Percentiles rank a stretch among this genome's conserved stretches.
Conservation (phyloP, 2,113 vertebrate genomes). For the Thinocorus orbignyianus region DNA sequence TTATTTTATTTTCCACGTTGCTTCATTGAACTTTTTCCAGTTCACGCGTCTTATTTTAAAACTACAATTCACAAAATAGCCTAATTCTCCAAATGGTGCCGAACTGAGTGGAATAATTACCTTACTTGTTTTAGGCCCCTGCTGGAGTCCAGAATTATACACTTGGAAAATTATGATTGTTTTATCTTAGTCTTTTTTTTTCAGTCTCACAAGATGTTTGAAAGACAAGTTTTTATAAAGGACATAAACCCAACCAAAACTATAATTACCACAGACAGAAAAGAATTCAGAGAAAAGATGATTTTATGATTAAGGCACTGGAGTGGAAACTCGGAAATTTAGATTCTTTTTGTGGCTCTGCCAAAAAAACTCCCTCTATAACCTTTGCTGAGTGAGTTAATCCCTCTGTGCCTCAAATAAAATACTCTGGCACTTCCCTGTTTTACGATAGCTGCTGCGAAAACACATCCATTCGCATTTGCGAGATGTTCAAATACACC, state of each 20-base stretch:
- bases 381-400: not conserved
- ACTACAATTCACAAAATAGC: slow-evolving; percentile 42
- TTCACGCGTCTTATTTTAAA: slow-evolving; percentile 57
- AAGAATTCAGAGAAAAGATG: not conserved
- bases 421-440: not conserved
- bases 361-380: slow-evolving; percentile 16
- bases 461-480: slow-evolving; percentile 15
- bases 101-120: slow-evolving; percentile 70
- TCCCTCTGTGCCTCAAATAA: not conserved
- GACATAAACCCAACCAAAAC: slow-evolving; percentile 26
- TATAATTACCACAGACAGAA: slow-evolving; percentile 17
- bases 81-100: slow-evolving; percentile 51
- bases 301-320: slow-evolving; percentile 29
- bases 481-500: not conserved
- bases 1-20: not conserved
- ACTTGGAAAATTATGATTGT: slow-evolving; percentile 65
- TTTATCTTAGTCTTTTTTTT: slow-evolving; percentile 3
- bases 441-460: not conserved
- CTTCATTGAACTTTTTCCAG: slow-evolving; percentile 54
- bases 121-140: slow-evolving; percentile 50
- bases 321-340: slow-evolving; percentile 25
- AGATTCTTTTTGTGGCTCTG: slow-evolving; percentile 10
- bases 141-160: slow-evolving; percentile 59
- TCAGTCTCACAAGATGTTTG: not conserved
- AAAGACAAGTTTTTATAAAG: slow-evolving; percentile 47